phyloP scores from a whole-genome alignment of 2,888 invertebrate species.

The Trichacis sp. region DNA sequence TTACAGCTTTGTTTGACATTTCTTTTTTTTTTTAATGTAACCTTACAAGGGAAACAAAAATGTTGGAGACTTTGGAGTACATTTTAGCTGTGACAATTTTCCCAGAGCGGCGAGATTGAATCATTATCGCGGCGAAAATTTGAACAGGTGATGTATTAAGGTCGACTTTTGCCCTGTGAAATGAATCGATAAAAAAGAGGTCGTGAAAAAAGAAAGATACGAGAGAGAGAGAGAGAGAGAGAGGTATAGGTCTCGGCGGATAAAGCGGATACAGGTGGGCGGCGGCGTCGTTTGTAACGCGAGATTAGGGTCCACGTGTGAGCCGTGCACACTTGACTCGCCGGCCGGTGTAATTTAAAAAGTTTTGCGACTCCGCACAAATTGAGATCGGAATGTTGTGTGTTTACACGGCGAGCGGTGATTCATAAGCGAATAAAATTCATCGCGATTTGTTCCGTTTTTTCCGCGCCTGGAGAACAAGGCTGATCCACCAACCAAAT shows the following conservation, averaged over 20 bases:
- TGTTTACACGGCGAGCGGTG: background rate
- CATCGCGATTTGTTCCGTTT: background rate
- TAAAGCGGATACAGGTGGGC: constrained; percentile 63
- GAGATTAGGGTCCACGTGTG: constrained; percentile 51
- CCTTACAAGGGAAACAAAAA: too few species aligned
- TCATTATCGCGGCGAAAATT: constrained; percentile 7
- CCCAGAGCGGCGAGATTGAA: constrained; percentile 5
- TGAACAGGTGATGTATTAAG: constrained; percentile 34
- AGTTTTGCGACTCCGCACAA: constrained; percentile 41
- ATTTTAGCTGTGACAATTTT: background rate
- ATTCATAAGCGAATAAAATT: constrained; percentile 4
- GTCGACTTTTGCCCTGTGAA: constrained; percentile 35
- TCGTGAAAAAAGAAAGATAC: constrained; percentile 28
- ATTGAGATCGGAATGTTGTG: constrained; percentile 51
- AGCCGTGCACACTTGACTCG: constrained; percentile 32
- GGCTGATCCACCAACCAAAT: too few species aligned
- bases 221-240: too few species aligned
- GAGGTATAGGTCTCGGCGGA: too few species aligned
- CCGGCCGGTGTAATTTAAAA: constrained; percentile 47
- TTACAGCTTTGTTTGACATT: too few species aligned
- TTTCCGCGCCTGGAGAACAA: too few species aligned
- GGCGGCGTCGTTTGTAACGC: constrained; percentile 64
- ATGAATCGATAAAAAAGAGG: constrained; percentile 37
- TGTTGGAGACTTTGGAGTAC: too few species aligned
- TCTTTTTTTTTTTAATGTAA: too few species aligned